Conservation (phyloP, 2,797 vertebrate genomes). For the Sebastes minor region DNA sequence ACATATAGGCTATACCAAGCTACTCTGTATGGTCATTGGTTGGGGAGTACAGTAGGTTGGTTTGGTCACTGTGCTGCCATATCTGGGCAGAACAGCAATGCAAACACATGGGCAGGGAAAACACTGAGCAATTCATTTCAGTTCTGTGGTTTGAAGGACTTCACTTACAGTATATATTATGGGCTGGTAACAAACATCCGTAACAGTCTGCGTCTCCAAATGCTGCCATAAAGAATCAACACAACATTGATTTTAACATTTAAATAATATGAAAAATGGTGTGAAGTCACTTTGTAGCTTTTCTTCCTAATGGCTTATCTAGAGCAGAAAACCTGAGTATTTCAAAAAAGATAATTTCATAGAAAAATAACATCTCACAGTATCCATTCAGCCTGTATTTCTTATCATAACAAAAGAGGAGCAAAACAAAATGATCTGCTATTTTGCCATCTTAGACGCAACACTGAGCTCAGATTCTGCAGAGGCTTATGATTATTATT, state of each 20-base stretch:
- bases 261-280: conserved; percentile 39
- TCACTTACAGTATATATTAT: conserved; percentile 8
- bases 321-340: conserved; percentile 78
- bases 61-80: conserved; percentile 12
- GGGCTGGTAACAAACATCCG: conserved; percentile 29
- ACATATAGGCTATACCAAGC: conserved; percentile 47
- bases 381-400: conserved; percentile 49
- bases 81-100: conserved; percentile 21
- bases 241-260: neutral
- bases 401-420: conserved; percentile 17
- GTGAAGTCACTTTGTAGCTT: conserved; percentile 49
- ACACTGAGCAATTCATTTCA: conserved; percentile 16
- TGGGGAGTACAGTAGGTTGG: conserved; percentile 23
- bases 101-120: conserved; percentile 34
- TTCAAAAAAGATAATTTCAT: conserved; percentile 70
- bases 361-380: conserved; percentile 83
- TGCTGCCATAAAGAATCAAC: conserved; percentile 42
- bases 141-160: conserved; percentile 17
- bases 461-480: conserved; percentile 37
- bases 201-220: conserved; percentile 69
- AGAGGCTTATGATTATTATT: conserved; percentile 13
- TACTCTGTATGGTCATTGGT: conserved; percentile 45
- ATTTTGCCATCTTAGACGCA: conserved; percentile 35
- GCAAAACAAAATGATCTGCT: conserved; percentile 42
- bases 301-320: conserved; percentile 68